Base-by-base conservation (phyloP, 2,797 vertebrate genomes). In the Otus scops region DNA sequence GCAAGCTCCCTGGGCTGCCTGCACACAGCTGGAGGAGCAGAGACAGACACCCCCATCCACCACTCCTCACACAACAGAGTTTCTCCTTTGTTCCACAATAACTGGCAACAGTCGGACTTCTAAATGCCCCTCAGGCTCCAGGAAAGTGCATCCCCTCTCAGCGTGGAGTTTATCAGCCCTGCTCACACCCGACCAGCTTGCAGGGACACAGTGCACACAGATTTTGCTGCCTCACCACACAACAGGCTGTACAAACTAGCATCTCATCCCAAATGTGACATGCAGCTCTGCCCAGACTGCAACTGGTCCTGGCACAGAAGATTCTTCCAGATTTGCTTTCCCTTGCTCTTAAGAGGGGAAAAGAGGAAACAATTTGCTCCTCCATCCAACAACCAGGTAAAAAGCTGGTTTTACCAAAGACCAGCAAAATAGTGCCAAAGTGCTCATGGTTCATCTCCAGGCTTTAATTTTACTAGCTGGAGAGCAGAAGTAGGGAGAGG, bases 281-380 rank as follows among this genome's bases (percentile, higher is more conserved):
- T 1, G 3, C 14, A 59, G 26, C 34, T 76, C 65, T 43, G 11
- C 24, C 27, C 36, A 90, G n/a, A 75, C 8, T 0, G 0, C 65
- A 65, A 2, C 0, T 21, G 10, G 41, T 45, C 23, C 45, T 34
- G 43, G 47, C 32, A 86, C 10, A 70, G 22, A 24, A 64, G 32
- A 83, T 15, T 45, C 13, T 63, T 70, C 47, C 0, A 67, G 20
- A 45, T 39, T 19, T 53, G 7, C 0, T 2, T 11, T 18, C 8
- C 32, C 78, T 48, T 5, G 0, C 20, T 85, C 39, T 56, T n/a
- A 24, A 53, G 70, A 68, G 39, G 5, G 6, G 6, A 23, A 91
- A 87, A 74, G 39, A 74, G 39, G 6, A 67, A 92, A 61, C 9
- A 21, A 73, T 22, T 57, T 92, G 18, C 30, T 69, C 14, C 16